Conservation (phyloP, 1,140 invertebrate species). For the Contarinia nasturtii region DNA sequence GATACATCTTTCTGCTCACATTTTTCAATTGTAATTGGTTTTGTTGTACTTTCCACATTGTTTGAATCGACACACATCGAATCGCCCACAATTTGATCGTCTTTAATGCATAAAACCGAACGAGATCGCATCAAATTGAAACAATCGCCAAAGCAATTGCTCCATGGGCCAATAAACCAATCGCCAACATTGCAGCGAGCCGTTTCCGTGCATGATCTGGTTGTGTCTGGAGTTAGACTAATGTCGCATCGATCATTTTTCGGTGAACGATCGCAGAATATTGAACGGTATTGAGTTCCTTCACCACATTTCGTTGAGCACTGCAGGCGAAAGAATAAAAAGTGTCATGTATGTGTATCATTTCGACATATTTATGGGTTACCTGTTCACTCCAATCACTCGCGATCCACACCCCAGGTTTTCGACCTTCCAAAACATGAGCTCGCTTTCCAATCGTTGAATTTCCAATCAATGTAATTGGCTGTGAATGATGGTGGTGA, state of each 20-base stretch:
- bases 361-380: not conserved
- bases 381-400: slow-evolving; percentile 20
- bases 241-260: slow-evolving; percentile 33
- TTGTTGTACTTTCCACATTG: slow-evolving; percentile 9
- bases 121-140: slow-evolving; percentile 26
- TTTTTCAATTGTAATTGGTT: slow-evolving; percentile 13
- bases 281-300: slow-evolving; percentile 16
- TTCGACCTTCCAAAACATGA: slow-evolving; percentile 6
- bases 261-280: slow-evolving; percentile 20
- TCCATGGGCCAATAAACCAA: slow-evolving; percentile 52
- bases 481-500: not conserved
- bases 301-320: slow-evolving; percentile 18
- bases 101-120: slow-evolving; percentile 25
- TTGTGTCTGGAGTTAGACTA: slow-evolving; percentile 33
- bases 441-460: not conserved
- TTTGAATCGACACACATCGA: slow-evolving; percentile 16
- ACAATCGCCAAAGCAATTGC: slow-evolving; percentile 27
- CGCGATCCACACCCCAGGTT: slow-evolving; percentile 14
- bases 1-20: slow-evolving; percentile 26
- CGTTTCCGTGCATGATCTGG: slow-evolving; percentile 37
- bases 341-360: not conserved
- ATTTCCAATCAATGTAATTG: not conserved
- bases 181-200: slow-evolving; percentile 34
- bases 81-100: slow-evolving; percentile 23
- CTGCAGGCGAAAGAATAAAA: slow-evolving; percentile 1